phyloP scores from a whole-genome alignment of 2,113 vertebrate species.

The Channa maculata region DNA sequence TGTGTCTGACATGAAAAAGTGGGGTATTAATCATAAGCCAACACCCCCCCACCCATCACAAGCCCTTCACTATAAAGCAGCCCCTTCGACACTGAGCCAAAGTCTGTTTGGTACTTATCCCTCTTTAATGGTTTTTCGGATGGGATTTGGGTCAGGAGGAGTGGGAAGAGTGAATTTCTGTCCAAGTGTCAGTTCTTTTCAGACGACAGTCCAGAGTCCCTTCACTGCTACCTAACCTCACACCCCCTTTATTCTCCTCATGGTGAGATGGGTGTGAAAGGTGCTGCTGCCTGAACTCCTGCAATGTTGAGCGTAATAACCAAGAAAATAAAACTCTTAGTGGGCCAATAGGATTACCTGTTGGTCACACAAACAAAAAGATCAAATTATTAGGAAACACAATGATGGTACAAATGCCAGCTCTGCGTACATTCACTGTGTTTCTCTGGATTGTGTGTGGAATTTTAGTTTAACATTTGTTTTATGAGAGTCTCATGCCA shows the following conservation, averaged over 20 bases:
- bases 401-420: constrained; percentile 12
- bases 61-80: constrained; percentile 37
- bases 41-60: constrained; percentile 24
- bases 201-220: background rate
- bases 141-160: constrained; percentile 65
- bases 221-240: constrained; percentile 4
- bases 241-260: constrained; percentile 3
- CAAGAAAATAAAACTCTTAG: constrained; percentile 71
- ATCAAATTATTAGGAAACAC: constrained; percentile 54
- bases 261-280: constrained; percentile 41
- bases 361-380: constrained; percentile 73
- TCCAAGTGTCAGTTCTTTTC: constrained; percentile 12
- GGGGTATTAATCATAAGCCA: constrained; percentile 72
- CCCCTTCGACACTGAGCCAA: constrained; percentile 64
- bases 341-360: constrained; percentile 72
- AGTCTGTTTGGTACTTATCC: constrained; percentile 66
- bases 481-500: too few relatives aligned
- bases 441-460: background rate
- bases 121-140: constrained; percentile 53
- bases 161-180: constrained; percentile 42
- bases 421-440: background rate
- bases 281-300: background rate
- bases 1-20: constrained; percentile 54
- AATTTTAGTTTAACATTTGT: too few relatives aligned
- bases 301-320: constrained; percentile 38